These are phyloP conservation scores for Drosophila colorata DNA, from an alignment of 2,888 invertebrate species.

Conservation along the genomic window DNA sequence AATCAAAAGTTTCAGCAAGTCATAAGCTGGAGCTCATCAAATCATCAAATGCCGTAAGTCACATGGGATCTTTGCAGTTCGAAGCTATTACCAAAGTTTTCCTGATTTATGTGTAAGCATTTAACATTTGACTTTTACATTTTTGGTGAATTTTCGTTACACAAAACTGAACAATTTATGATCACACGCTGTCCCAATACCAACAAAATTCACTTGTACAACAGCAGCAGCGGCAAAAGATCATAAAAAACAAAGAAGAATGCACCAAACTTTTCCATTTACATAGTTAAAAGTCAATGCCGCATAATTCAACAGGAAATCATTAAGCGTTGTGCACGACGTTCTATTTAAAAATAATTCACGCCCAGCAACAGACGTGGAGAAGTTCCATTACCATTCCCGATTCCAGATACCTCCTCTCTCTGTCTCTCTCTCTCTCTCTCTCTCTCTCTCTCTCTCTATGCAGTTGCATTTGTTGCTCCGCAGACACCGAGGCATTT, in stretches of 20 bases:
- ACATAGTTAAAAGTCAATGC: slow-evolving; percentile 65
- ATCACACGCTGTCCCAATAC: slow-evolving; percentile 25
- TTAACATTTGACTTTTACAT: slow-evolving; percentile 45
- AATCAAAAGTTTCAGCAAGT: slow-evolving; percentile 35
- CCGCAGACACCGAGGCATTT: slow-evolving; percentile 67
- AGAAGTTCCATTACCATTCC: neutral
- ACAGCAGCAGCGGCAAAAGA: slow-evolving; percentile 9
- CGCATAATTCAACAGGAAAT: slow-evolving; percentile 77
- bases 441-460: neutral
- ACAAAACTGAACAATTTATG: slow-evolving; percentile 38
- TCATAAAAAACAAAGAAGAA: slow-evolving; percentile 25
- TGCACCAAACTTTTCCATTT: slow-evolving; percentile 48
- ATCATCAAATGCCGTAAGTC: slow-evolving; percentile 12
- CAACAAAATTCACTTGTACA: slow-evolving; percentile 42
- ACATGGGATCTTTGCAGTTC: slow-evolving; percentile 7
- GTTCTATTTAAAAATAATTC: slow-evolving; percentile 66
- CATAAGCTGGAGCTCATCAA: slow-evolving; percentile 28
- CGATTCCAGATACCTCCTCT: neutral
- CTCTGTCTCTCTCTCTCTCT: too few relatives aligned
- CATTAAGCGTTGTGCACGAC: slow-evolving; percentile 53
- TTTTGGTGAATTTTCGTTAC: slow-evolving; percentile 21
- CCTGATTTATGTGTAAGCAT: slow-evolving; percentile 44
- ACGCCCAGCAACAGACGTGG: slow-evolving; percentile 32
- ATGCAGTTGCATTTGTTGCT: slow-evolving; percentile 13
- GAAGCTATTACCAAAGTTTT: slow-evolving; percentile 1